Percentiles rank a stretch among this genome's conserved stretches.
These are phyloP conservation scores for Crocallis elinguaria DNA, from an alignment of 2,888 invertebrate species.

Conservation along the genomic window DNA sequence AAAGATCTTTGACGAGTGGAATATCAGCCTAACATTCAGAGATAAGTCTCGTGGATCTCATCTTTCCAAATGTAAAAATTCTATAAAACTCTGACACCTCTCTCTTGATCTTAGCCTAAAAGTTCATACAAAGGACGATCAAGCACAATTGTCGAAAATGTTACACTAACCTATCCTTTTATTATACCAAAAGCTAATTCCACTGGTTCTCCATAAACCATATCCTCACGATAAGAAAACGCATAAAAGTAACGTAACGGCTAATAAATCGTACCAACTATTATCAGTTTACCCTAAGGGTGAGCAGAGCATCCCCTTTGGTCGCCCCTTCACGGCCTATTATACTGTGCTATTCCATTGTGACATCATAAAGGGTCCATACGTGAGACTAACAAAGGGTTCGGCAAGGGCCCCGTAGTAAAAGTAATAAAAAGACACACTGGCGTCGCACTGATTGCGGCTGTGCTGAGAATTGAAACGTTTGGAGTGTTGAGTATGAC, in stretches of 20 bases:
- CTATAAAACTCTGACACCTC: too few species aligned
- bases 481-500: slow-evolving; percentile 51
- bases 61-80: too few species aligned
- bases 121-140: neutral
- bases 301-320: slow-evolving; percentile 43
- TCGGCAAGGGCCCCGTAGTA: slow-evolving; percentile 51
- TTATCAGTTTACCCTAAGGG: slow-evolving; percentile 52
- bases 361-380: slow-evolving; percentile 56
- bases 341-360: slow-evolving; percentile 43
- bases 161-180: slow-evolving; percentile 14
- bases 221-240: slow-evolving; percentile 46
- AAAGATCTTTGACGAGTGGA: too few species aligned
- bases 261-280: slow-evolving; percentile 48
- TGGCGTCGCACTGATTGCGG: slow-evolving; percentile 43
- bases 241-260: slow-evolving; percentile 32
- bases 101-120: too few species aligned
- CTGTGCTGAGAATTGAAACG: slow-evolving; percentile 58
- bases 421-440: slow-evolving; percentile 59
- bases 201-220: slow-evolving; percentile 11
- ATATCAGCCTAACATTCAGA: too few species aligned
- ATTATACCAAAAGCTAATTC: slow-evolving; percentile 21
- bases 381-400: slow-evolving; percentile 77
- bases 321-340: slow-evolving; percentile 45
- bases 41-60: too few species aligned
- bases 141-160: neutral